A percentile compares a stretch with the other conserved stretches of the same genome.
phyloP scores from a whole-genome alignment of 2,888 invertebrate genomes.

The Zygothrica quintamaculata region DNA sequence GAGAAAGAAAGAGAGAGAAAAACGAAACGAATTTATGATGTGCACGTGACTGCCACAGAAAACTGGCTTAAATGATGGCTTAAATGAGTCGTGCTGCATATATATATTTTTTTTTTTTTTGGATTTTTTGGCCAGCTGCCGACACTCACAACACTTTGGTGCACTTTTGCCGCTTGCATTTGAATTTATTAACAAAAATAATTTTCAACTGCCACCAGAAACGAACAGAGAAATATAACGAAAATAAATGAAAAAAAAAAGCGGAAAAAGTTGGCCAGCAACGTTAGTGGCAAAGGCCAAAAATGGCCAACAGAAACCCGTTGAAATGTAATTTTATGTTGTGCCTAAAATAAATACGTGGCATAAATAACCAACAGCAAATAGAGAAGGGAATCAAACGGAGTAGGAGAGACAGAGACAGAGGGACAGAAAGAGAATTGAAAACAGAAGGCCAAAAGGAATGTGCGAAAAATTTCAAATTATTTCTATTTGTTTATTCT shows the following conservation, averaged over 20 bases:
- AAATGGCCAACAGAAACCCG: slow-evolving; percentile 10
- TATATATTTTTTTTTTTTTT: slow-evolving; percentile 20
- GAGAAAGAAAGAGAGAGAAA: neutral
- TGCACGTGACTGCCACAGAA: slow-evolving; percentile 50
- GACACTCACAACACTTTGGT: slow-evolving; percentile 4
- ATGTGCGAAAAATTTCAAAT: slow-evolving; percentile 29
- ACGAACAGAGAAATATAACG: too few relatives aligned
- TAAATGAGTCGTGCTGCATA: slow-evolving; percentile 66
- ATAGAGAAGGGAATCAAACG: neutral
- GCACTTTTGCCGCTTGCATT: slow-evolving; percentile 61
- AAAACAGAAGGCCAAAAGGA: neutral
- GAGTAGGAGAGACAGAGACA: neutral
- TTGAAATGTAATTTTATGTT: slow-evolving; percentile 59
- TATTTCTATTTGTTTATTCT: slow-evolving; percentile 13
- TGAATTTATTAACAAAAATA: slow-evolving; percentile 72
- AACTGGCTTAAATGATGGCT: slow-evolving; percentile 65
- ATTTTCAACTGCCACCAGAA: slow-evolving; percentile 34
- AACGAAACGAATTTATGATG: slow-evolving; percentile 50
- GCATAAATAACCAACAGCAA: slow-evolving; percentile 38
- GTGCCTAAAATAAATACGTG: slow-evolving; percentile 59
- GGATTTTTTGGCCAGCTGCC: slow-evolving; percentile 17
- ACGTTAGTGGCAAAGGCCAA: slow-evolving; percentile 20
- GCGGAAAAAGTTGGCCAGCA: slow-evolving; percentile 50
- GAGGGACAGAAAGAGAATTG: too few relatives aligned
- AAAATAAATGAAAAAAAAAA: too few relatives aligned